Conservation (phyloP, 2,888 invertebrate species). For the Tachina lurida region DNA sequence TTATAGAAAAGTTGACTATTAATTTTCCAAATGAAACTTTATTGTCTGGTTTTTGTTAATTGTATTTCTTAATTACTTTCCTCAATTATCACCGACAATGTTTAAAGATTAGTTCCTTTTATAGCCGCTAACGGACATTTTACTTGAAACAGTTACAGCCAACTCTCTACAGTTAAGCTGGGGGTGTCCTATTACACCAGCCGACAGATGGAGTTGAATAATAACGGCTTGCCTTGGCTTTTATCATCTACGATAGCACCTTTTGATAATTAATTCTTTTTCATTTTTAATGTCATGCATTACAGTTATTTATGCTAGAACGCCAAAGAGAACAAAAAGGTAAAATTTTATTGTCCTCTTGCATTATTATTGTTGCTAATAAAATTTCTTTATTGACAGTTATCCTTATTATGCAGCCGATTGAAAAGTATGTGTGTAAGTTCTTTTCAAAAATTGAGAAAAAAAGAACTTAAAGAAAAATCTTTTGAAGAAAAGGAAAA, state of each 20-base stretch:
- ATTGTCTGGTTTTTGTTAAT: too few relatives aligned
- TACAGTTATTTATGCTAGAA: constrained; percentile 73
- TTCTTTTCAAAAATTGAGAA: constrained; percentile 19
- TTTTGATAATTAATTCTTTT: constrained; percentile 66
- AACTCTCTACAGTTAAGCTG: constrained; percentile 32
- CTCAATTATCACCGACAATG: constrained; percentile 12
- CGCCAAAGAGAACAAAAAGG: background rate
- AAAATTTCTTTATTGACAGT: constrained; percentile 69
- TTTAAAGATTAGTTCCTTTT: background rate
- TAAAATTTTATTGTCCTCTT: constrained; percentile 53
- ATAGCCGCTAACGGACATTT: background rate
- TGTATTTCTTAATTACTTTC: too few relatives aligned
- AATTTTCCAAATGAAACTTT: too few relatives aligned
- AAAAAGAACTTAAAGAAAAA: constrained; percentile 41
- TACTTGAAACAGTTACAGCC: background rate
- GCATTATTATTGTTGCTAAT: constrained; percentile 61
- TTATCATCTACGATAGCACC: constrained; percentile 52
- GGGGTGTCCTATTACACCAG: constrained; percentile 63
- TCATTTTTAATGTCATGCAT: constrained; percentile 68
- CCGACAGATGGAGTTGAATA: constrained; percentile 52
- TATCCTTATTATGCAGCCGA: constrained; percentile 60
- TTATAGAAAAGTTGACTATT: too few relatives aligned
- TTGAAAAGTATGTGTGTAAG: constrained; percentile 28
- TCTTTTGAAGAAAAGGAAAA: constrained; percentile 35
- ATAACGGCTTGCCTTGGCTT: constrained; percentile 28